These are phyloP conservation scores for Hemithea aestivaria DNA, from an alignment of 2,888 invertebrate genomes.

Conservation along the genomic window DNA sequence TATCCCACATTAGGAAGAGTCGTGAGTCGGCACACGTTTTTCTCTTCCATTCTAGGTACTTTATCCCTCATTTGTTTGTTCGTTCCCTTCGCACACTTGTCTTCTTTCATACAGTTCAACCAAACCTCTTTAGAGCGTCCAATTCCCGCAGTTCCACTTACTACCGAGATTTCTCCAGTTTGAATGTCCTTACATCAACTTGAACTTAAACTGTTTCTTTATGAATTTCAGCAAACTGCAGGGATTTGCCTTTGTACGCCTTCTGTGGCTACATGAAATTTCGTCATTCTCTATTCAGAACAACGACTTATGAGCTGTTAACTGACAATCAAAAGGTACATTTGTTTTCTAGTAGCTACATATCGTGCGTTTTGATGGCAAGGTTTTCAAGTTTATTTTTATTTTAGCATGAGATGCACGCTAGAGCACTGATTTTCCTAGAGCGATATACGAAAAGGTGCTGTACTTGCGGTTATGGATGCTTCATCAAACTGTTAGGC, in stretches of 20 bases:
- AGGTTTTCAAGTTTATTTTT: background rate
- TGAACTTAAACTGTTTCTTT: background rate
- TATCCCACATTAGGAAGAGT: no score
- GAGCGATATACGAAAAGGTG: slow-evolving; percentile 80
- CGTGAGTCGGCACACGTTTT: no score
- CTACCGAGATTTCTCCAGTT: no score
- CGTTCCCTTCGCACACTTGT: no score
- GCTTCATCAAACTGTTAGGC: slow-evolving; percentile 68
- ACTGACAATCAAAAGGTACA: slow-evolving; percentile 80
- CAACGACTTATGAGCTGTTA: slow-evolving; percentile 80
- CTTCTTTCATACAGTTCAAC: no score
- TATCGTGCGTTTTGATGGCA: no score
- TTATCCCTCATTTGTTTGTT: no score
- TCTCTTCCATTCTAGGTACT: no score
- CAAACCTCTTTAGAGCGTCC: no score
- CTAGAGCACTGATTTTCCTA: slow-evolving; percentile 76
- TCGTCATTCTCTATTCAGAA: slow-evolving; percentile 74
- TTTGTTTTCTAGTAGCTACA: no score
- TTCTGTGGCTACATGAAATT: slow-evolving; percentile 82
- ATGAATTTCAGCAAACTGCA: slow-evolving; percentile 58
- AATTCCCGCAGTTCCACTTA: no score
- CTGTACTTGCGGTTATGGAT: slow-evolving; percentile 75
- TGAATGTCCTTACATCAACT: no score
- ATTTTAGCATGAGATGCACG: slow-evolving; percentile 75
- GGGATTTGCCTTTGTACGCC: slow-evolving; percentile 80